Evolutionary conservation across 2,113 vertebrate species (phyloP).

Genomic region (Heteronetta atricapilla): DNA sequence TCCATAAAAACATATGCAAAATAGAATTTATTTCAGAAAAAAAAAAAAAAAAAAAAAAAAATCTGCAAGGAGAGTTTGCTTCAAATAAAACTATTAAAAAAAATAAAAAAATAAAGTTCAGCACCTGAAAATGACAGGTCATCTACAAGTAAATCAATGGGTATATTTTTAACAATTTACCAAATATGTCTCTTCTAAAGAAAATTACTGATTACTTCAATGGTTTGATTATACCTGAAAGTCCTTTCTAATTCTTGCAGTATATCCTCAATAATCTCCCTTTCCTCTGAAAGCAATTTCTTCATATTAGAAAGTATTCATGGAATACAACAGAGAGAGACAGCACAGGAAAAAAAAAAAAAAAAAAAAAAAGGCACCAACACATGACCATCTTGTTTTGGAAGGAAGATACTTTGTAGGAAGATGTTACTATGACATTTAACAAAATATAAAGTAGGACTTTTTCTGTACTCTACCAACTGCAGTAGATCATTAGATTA

Average conservation of each 20-base stretch:
- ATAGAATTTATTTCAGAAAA: not conserved
- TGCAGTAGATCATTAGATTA: not conserved
- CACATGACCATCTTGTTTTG: not conserved
- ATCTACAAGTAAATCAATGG: not conserved
- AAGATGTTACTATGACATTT: conserved; percentile 52
- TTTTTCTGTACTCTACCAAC: conserved; percentile 7
- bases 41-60: not conserved
- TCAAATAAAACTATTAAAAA: not conserved
- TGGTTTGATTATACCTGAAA: not conserved
- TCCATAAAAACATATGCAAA: not conserved
- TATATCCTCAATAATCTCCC: not conserved
- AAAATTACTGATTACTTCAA: not conserved
- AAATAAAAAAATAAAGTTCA: not conserved
- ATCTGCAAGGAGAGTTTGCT: not conserved
- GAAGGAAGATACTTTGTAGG: conserved; percentile 16
- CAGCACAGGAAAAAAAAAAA: not conserved
- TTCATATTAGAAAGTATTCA: not conserved
- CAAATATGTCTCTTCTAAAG: not conserved
- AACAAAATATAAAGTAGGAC: not conserved
- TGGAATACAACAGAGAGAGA: not conserved
- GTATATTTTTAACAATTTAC: not conserved
- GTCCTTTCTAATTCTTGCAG: not conserved
- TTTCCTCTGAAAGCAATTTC: not conserved
- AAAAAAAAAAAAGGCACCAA: not conserved
- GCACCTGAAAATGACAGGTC: not conserved